Evolutionary conservation across 1,140 invertebrate species (phyloP).

Genomic region (Berghia stephanieae): DNA sequence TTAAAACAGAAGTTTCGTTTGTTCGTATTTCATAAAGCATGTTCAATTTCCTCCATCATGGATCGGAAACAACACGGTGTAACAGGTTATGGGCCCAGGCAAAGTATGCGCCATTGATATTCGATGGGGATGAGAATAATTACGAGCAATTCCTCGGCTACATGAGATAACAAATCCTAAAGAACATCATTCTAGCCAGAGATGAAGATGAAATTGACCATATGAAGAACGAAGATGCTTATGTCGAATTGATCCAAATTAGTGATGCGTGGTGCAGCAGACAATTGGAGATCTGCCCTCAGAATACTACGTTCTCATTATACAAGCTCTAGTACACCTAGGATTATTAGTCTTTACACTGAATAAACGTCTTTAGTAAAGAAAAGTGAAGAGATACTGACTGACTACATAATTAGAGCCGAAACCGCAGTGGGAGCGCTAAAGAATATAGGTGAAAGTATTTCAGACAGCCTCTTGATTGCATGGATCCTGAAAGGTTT

Average conservation of each 20-base stretch:
- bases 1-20: too few species aligned
- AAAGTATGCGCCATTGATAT: not conserved
- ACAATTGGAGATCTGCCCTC: slow-evolving; percentile 21
- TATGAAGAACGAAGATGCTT: slow-evolving; percentile 19
- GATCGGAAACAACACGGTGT: too few species aligned
- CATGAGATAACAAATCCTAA: slow-evolving; percentile 11
- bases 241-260: slow-evolving; percentile 22
- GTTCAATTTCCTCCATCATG: too few species aligned
- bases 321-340: slow-evolving; percentile 1
- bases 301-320: slow-evolving; percentile 18
- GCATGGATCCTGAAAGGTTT: slow-evolving; percentile 39
- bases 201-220: not conserved
- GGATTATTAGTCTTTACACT: slow-evolving; percentile 25
- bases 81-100: slow-evolving; percentile 33
- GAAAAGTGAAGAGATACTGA: slow-evolving; percentile 24
- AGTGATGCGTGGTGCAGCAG: slow-evolving; percentile 14
- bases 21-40: too few species aligned
- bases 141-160: slow-evolving; percentile 27
- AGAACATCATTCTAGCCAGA: not conserved
- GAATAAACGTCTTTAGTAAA: slow-evolving; percentile 20
- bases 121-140: slow-evolving; percentile 31
- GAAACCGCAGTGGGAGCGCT: slow-evolving; percentile 31
- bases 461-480: slow-evolving; percentile 33
- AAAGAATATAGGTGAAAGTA: slow-evolving; percentile 23
- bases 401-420: slow-evolving; percentile 32